Evolutionary conservation across 2,113 vertebrate species (phyloP).

Genomic region (Puntigrus tetrazona): DNA sequence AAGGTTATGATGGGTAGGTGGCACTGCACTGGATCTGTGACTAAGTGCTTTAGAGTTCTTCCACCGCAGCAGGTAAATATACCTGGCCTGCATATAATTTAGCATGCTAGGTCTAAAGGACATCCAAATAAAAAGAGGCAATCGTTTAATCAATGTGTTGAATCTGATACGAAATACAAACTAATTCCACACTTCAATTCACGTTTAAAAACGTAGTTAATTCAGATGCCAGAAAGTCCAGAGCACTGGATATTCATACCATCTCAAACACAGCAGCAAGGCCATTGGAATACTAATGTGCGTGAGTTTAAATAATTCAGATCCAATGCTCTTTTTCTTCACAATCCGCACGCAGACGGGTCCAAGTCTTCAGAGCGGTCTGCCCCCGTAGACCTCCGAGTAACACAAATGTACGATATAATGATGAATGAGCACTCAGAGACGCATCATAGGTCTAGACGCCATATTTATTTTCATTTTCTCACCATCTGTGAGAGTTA

Average conservation of each 20-base stretch:
- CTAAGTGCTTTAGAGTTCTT: background rate
- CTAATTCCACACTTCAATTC: background rate
- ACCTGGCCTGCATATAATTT: background rate
- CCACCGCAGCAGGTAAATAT: background rate
- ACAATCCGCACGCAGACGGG: background rate
- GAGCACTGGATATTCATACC: background rate
- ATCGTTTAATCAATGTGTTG: background rate
- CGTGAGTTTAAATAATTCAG: constrained; percentile 29
- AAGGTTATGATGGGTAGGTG: no score
- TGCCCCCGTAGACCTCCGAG: background rate
- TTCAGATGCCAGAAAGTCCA: background rate
- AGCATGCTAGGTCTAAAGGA: background rate
- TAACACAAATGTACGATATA: background rate
- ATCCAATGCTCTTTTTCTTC: background rate
- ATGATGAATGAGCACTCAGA: constrained; percentile 2
- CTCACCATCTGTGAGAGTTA: constrained; percentile 4
- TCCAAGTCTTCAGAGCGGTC: background rate
- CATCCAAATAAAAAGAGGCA: background rate
- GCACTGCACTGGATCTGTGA: background rate
- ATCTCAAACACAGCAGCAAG: background rate
- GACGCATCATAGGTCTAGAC: background rate
- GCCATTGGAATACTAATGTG: constrained; percentile 30
- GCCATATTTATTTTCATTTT: constrained; percentile 21
- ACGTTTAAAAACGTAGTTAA: background rate
- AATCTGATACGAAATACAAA: background rate